Evolutionary conservation across 2,888 invertebrate genomes (phyloP).

Genomic region (Ceramica pisi): DNA sequence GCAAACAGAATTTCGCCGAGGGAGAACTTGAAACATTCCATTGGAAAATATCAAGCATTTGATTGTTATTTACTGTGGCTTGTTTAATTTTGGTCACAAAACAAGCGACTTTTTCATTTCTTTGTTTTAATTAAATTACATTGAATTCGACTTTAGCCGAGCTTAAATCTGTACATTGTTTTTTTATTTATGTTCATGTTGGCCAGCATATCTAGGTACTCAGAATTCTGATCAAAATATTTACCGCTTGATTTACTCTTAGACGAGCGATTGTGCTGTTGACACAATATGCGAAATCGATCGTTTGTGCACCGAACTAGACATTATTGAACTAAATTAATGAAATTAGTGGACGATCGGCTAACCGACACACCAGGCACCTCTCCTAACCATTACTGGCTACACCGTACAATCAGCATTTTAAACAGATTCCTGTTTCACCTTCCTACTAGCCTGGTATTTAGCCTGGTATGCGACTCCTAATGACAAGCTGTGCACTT

Average conservation of each 20-base stretch:
- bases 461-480: slow-evolving; percentile 42
- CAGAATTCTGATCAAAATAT: not conserved
- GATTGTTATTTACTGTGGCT: slow-evolving; percentile 32
- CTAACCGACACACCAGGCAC: not conserved
- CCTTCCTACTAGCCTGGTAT: slow-evolving; percentile 7
- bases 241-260: slow-evolving; percentile 1
- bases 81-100: slow-evolving; percentile 36
- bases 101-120: slow-evolving; percentile 14
- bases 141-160: not conserved
- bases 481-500: slow-evolving; percentile 48
- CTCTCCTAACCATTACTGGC: not conserved
- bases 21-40: slow-evolving; percentile 39
- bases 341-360: slow-evolving; percentile 1
- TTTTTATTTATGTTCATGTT: not conserved
- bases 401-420: slow-evolving; percentile 1
- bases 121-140: slow-evolving; percentile 18
- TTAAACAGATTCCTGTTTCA: not conserved
- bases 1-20: slow-evolving; percentile 39
- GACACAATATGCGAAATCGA: not conserved
- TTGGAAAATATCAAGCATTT: slow-evolving; percentile 45
- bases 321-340: slow-evolving; percentile 5
- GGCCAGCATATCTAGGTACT: no score
- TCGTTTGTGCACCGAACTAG: not conserved
- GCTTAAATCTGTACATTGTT: not conserved
- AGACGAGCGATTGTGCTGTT: not conserved